Evolutionary conservation across 2,888 invertebrate genomes (phyloP).

Genomic region (Orthosia cruda): DNA sequence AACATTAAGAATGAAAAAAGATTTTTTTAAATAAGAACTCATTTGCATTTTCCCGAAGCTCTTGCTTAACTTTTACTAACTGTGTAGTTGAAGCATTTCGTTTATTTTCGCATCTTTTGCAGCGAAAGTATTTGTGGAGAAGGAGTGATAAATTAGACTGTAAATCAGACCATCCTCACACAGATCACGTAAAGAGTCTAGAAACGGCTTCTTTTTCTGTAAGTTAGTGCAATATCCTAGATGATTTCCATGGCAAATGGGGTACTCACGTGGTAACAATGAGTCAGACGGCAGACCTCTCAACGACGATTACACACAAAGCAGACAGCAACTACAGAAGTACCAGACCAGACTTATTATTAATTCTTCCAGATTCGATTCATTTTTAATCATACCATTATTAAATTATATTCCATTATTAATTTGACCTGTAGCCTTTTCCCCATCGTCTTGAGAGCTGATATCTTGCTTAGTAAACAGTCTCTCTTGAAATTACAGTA

Average conservation of each 20-base stretch:
- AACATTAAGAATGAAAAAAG: slow-evolving; percentile 1
- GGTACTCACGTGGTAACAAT: slow-evolving; percentile 55
- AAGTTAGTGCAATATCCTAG: slow-evolving; percentile 56
- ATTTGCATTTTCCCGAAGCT: slow-evolving; percentile 31
- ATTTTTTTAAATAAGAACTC: slow-evolving; percentile 28
- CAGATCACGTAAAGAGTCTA: slow-evolving; percentile 49
- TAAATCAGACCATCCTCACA: slow-evolving; percentile 40
- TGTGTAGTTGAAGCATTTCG: slow-evolving; percentile 21
- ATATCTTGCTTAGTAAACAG: background rate
- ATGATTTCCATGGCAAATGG: slow-evolving; percentile 63
- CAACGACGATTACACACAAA: slow-evolving; percentile 18
- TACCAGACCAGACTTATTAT: background rate
- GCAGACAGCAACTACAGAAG: slow-evolving; percentile 35
- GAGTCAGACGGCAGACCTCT: slow-evolving; percentile 65
- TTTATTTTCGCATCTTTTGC: slow-evolving; percentile 50
- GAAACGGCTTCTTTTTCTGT: slow-evolving; percentile 34
- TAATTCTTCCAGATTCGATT: background rate
- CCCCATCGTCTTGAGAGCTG: background rate
- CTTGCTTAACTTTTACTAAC: slow-evolving; percentile 10
- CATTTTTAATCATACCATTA: background rate
- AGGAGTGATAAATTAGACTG: slow-evolving; percentile 39
- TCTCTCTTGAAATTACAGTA: background rate
- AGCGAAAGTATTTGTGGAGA: slow-evolving; percentile 37
- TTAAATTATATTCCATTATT: background rate
- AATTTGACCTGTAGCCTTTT: background rate